Evolutionary conservation across 2,113 vertebrate genomes (phyloP).

Genomic region (Scytalopus superciliaris): DNA sequence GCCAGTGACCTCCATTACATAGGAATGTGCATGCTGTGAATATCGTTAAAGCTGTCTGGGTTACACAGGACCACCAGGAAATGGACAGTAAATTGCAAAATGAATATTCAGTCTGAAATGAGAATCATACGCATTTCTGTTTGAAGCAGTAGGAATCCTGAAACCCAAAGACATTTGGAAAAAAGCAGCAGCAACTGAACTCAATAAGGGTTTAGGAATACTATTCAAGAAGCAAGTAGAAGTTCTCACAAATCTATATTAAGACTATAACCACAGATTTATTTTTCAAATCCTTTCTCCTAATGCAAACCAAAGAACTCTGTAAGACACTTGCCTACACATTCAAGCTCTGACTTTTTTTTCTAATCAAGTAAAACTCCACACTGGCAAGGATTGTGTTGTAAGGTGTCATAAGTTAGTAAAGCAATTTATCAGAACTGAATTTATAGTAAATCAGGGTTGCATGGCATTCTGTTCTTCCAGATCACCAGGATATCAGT

Average conservation of each 20-base stretch:
- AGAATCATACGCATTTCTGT: neutral
- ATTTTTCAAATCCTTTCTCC: neutral
- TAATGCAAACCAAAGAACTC: neutral
- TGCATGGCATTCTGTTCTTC: neutral
- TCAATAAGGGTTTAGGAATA: neutral
- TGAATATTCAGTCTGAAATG: neutral
- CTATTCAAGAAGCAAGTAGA: neutral
- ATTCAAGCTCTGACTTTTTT: neutral
- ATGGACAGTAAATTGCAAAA: neutral
- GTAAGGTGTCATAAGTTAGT: neutral
- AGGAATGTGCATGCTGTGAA: neutral
- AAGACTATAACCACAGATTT: neutral
- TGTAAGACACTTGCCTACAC: neutral
- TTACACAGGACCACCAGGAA: neutral
- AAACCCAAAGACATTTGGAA: neutral
- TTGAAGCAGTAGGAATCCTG: constrained; percentile 1
- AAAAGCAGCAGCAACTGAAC: neutral
- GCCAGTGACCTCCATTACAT: neutral
- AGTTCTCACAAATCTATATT: neutral
- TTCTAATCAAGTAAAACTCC: neutral
- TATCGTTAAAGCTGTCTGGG: neutral
- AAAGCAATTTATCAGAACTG: neutral
- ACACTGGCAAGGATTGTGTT: neutral
- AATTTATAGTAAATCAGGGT: neutral
- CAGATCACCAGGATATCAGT: neutral